These are phyloP conservation scores for Mungos mungo DNA, from an alignment of 2,113 vertebrate species.

Conservation along the genomic window DNA sequence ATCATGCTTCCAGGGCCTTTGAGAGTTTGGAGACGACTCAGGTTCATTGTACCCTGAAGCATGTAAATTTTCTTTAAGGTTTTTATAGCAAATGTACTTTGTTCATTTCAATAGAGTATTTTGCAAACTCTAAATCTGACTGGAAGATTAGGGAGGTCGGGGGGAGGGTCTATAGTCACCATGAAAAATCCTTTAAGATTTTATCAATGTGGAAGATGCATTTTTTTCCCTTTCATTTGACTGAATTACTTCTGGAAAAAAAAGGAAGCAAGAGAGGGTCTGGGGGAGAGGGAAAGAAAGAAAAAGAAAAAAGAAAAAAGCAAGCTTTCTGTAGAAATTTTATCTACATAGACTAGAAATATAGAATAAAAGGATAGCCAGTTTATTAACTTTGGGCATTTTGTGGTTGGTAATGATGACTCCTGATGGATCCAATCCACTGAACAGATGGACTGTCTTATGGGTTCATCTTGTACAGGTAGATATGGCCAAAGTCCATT, in stretches of 20 bases:
- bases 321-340: neutral
- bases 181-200: neutral
- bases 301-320: neutral
- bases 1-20: neutral
- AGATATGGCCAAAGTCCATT: neutral
- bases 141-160: neutral
- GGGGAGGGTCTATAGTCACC: neutral
- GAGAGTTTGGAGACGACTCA: neutral
- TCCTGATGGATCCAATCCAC: neutral
- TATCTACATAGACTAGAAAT: neutral
- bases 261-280: neutral
- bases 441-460: neutral
- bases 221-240: conserved; percentile 1
- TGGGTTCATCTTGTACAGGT: neutral
- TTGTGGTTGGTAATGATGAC: neutral
- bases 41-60: neutral
- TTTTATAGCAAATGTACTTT: neutral
- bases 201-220: neutral
- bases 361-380: neutral
- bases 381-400: neutral
- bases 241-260: neutral
- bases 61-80: neutral
- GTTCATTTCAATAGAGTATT: neutral
- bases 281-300: neutral
- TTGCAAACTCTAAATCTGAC: neutral